phyloP scores from a whole-genome alignment of 2,113 vertebrate species.

The Mus musculus region GRCm39 chr6:41672001-41672500 shows the following conservation, averaged over 20 bases:
- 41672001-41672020: neutral
- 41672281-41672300: neutral
- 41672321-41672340: neutral
- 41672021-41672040: neutral
- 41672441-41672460: constrained; percentile 10
- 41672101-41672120: neutral
- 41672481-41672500: neutral
- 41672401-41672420: neutral
- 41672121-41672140: neutral
- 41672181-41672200: neutral
- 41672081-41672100: neutral
- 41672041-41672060: neutral
- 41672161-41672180: neutral
- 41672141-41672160: neutral
- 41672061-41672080: neutral
- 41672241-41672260: neutral
- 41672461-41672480: constrained; percentile 1
- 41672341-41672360: neutral
- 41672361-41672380: neutral
- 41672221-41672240: neutral
- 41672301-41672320: neutral
- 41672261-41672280: neutral
- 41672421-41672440: neutral
- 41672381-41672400: neutral
- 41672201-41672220: neutral